Base-by-base conservation (phyloP, 30 jellyfish, hydroid and myxozoan genomes). In the Turritopsis dohrnii region DNA sequence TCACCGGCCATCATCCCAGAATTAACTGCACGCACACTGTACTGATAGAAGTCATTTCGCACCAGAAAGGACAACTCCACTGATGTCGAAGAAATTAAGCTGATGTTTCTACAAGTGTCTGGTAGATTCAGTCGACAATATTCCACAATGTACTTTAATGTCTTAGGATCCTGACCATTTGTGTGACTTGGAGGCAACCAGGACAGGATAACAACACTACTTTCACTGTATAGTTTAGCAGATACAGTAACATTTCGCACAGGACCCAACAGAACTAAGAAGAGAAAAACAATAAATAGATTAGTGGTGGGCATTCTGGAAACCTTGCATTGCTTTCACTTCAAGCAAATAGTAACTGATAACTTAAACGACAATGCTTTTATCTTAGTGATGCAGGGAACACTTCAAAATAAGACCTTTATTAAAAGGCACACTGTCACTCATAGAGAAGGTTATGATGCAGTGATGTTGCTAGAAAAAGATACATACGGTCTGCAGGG, bases 51-150 rank as follows among this genome's bases (percentile, higher is more conserved):
- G 22, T 23, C 19, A 69, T 1, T 69, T 16, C 8, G 28, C 19
- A 8, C 19, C 30, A 69, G 22, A 9, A 17, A 23, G 8, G 23
- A 13, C 60, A 29, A 0, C 17, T 74, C 83, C 53, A 1, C 77
- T 8, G 28, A 69, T 19, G 77, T 69, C 19, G 16, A 8, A 27
- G 28, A n/a, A 69, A n/a, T 69, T 1, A 69, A 1, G 8, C 23
- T 69, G 9, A 16, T 69, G 30, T 69, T 69, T 69, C 77, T 69
- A 21, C 77, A 69, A 69, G 77, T 69, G 19, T 69, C 77, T n/a
- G 30, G 77, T 7, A 9, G 77, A 77, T 77, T 77, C 1, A 77
- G 72, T 30, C 29, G 71, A 18, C 85, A 77, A 52, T 77, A 77
- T 25, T 53, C 29, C 30, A 77, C 85, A 0, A 77, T 1, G 72